Conservation (phyloP, 2,888 invertebrate genomes). For the Hipparchia semele region DNA sequence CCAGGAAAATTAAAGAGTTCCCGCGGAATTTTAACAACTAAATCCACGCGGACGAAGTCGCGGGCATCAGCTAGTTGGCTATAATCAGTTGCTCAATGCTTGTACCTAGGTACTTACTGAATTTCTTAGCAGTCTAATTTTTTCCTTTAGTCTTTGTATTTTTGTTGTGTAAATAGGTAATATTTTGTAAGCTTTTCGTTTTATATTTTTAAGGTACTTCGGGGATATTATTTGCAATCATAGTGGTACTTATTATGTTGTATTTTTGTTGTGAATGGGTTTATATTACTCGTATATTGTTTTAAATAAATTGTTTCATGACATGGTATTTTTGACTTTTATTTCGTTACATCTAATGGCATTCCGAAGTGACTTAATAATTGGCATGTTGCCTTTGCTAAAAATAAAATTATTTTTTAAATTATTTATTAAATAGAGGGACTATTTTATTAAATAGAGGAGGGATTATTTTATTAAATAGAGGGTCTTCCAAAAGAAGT, state of each 20-base stretch:
- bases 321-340: conserved; percentile 17
- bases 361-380: no score
- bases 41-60: no score
- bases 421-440: no score
- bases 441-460: no score
- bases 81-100: neutral
- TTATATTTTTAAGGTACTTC: conserved; percentile 28
- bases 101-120: no score
- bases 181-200: conserved; percentile 11
- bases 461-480: no score
- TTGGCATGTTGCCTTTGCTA: no score
- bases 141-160: conserved; percentile 8
- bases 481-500: no score
- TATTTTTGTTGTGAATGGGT: conserved; percentile 45
- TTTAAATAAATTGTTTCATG: conserved; percentile 36
- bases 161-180: neutral
- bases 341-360: neutral
- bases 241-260: conserved; percentile 41
- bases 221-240: conserved; percentile 33
- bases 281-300: conserved; percentile 31
- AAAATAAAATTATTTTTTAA: no score
- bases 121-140: conserved; percentile 3
- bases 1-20: no score
- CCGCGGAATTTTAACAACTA: no score
- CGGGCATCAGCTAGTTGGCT: no score